A percentile compares a stretch with the other conserved stretches of the same genome.
Evolutionary conservation across 2,888 invertebrate genomes (phyloP).

Genomic region (Cynaeus angustus): DNA sequence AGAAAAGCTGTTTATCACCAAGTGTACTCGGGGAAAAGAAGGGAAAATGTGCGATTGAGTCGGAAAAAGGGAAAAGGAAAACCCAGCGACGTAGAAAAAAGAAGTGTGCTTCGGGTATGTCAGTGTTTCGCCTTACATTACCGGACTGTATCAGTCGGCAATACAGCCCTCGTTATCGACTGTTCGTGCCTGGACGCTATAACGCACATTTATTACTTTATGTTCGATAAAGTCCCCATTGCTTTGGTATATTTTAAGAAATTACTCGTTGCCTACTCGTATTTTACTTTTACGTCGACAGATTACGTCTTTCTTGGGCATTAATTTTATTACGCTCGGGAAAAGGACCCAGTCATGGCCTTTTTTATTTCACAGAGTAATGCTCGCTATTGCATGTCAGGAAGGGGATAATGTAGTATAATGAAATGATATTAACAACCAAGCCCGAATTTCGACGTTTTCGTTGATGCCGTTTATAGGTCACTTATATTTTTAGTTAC

Average conservation of each 20-base stretch:
- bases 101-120: slow-evolving; percentile 28
- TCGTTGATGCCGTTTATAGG: slow-evolving; percentile 36
- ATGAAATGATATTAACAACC: slow-evolving; percentile 55
- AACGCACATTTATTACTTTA: slow-evolving; percentile 69
- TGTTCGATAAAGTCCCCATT: slow-evolving; percentile 68
- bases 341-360: slow-evolving; percentile 54
- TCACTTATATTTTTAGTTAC: slow-evolving; percentile 40
- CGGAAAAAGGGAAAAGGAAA: slow-evolving; percentile 31
- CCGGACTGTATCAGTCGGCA: slow-evolving; percentile 62
- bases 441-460: slow-evolving; percentile 50
- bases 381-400: slow-evolving; percentile 56
- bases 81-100: slow-evolving; percentile 31
- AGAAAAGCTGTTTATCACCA: slow-evolving; percentile 61
- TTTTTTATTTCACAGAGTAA: slow-evolving; percentile 52
- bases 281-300: slow-evolving; percentile 58
- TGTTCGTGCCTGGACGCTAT: slow-evolving; percentile 69
- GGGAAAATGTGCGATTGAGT: slow-evolving; percentile 16
- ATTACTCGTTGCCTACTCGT: slow-evolving; percentile 62
- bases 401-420: slow-evolving; percentile 56
- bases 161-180: slow-evolving; percentile 65
- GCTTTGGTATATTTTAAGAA: slow-evolving; percentile 68
- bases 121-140: slow-evolving; percentile 46
- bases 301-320: slow-evolving; percentile 60
- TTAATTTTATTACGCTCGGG: slow-evolving; percentile 59
- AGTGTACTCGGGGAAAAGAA: slow-evolving; percentile 52